Conservation (phyloP, 2,797 vertebrate genomes). For the Macropodus opercularis region DNA sequence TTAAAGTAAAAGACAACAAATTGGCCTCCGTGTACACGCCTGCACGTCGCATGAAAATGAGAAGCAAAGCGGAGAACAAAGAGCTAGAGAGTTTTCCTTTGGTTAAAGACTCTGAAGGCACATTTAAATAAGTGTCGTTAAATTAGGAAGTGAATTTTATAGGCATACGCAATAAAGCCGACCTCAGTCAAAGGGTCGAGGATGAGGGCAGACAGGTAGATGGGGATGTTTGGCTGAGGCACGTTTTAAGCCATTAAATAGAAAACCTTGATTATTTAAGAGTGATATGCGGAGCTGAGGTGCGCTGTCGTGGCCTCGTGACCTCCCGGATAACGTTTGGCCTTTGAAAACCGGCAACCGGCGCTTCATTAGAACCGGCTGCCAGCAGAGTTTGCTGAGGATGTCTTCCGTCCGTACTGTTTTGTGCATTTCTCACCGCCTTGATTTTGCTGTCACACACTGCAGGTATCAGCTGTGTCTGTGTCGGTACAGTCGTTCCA, state of each 20-base stretch:
- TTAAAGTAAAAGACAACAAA: constrained; percentile 55
- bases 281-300: constrained; percentile 5
- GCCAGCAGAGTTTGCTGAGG: constrained; percentile 15
- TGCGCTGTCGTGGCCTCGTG: background rate
- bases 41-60: constrained; percentile 21
- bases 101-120: constrained; percentile 2
- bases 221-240: too few species aligned
- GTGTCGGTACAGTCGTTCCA: constrained; percentile 27
- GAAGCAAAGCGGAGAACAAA: background rate
- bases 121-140: background rate
- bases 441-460: constrained; percentile 15
- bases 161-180: too few species aligned
- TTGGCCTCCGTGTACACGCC: constrained; percentile 19
- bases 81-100: background rate
- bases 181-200: too few species aligned
- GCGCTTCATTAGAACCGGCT: constrained; percentile 28
- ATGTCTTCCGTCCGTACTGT: background rate
- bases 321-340: constrained; percentile 12
- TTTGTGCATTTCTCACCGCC: constrained; percentile 2
- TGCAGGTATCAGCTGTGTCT: constrained; percentile 6
- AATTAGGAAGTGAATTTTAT: too few species aligned
- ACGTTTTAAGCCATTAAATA: background rate
- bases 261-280: constrained; percentile 17
- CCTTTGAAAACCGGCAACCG: constrained; percentile 20
- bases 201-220: too few species aligned